Evolutionary conservation across 1,140 invertebrate species (phyloP).

Genomic region (Hycleus phaleratus): DNA sequence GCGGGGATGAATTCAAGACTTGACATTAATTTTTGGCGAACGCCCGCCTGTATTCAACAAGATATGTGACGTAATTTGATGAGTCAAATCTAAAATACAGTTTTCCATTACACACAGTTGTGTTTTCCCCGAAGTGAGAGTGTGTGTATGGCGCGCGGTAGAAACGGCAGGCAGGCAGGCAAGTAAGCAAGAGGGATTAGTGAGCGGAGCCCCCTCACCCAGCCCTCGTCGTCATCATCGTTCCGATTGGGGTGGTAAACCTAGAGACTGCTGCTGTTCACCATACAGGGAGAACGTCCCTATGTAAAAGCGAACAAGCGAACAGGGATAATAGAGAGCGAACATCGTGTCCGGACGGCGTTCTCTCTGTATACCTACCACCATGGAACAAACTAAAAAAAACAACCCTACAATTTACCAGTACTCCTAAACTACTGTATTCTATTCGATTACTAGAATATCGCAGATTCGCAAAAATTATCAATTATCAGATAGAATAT

Average conservation of each 20-base stretch:
- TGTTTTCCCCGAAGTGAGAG: constrained; percentile 10
- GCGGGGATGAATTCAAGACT: too few species aligned
- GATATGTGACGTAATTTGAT: constrained; percentile 15
- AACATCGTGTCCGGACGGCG: constrained; percentile 5
- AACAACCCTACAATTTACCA: too few species aligned
- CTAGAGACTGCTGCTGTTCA: constrained; percentile 6
- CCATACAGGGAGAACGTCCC: constrained; percentile 9
- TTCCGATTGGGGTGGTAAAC: constrained; percentile 14
- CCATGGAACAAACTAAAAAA: not conserved
- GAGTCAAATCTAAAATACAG: constrained; percentile 24
- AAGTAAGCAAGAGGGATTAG: constrained; percentile 4
- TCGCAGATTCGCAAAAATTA: too few species aligned
- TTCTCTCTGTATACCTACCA: not conserved
- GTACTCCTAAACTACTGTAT: too few species aligned
- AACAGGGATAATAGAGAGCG: not conserved
- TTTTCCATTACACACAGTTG: constrained; percentile 11
- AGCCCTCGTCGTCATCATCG: too few species aligned
- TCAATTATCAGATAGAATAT: too few species aligned
- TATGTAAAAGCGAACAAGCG: not conserved
- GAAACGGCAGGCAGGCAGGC: constrained; percentile 2
- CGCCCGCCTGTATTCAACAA: not conserved
- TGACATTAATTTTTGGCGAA: too few species aligned
- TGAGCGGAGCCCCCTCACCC: constrained; percentile 10
- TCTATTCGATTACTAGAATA: too few species aligned
- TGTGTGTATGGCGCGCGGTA: not conserved